Conservation (phyloP, 1,140 invertebrate species). For the Diachasmimorpha longicaudata region DNA sequence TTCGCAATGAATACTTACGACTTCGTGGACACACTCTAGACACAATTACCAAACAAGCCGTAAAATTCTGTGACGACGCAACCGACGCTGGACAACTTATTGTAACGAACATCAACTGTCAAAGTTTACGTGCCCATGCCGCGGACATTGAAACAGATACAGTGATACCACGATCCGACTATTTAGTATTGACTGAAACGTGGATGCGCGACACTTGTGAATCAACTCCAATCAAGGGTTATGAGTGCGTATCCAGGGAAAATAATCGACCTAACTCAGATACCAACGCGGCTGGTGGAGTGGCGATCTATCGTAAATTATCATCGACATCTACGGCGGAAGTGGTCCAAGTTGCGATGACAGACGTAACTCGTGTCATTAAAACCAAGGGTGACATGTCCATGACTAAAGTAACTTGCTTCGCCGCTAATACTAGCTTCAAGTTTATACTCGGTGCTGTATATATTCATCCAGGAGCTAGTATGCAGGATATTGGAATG, state of each 20-base stretch:
- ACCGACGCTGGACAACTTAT: background rate
- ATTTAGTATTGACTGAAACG: slow-evolving; percentile 20
- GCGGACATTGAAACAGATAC: background rate
- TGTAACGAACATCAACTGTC: background rate
- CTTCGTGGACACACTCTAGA: background rate
- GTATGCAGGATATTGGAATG: too few species aligned
- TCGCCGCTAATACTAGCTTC: slow-evolving; percentile 23
- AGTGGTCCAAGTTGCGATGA: slow-evolving; percentile 15
- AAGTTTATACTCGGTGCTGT: background rate
- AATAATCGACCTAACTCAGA: slow-evolving; percentile 22
- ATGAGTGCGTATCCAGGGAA: slow-evolving; percentile 12
- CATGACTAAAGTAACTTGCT: slow-evolving; percentile 22
- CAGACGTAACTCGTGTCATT: slow-evolving; percentile 12
- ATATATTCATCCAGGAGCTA: too few species aligned
- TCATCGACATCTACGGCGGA: slow-evolving; percentile 23
- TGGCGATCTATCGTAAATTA: slow-evolving; percentile 23
- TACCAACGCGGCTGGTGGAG: slow-evolving; percentile 22
- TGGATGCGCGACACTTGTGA: slow-evolving; percentile 28
- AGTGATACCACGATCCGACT: background rate
- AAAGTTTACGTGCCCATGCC: background rate
- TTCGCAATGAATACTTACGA: background rate
- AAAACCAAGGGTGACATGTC: slow-evolving; percentile 21
- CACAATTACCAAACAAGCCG: background rate
- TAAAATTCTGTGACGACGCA: too few species aligned
- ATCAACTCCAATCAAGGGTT: slow-evolving; percentile 13